Percentiles rank a stretch among this genome's conserved stretches.
These are phyloP conservation scores for Notolabrus celidotus DNA, from an alignment of 2,797 vertebrate species.

Conservation along the genomic window DNA sequence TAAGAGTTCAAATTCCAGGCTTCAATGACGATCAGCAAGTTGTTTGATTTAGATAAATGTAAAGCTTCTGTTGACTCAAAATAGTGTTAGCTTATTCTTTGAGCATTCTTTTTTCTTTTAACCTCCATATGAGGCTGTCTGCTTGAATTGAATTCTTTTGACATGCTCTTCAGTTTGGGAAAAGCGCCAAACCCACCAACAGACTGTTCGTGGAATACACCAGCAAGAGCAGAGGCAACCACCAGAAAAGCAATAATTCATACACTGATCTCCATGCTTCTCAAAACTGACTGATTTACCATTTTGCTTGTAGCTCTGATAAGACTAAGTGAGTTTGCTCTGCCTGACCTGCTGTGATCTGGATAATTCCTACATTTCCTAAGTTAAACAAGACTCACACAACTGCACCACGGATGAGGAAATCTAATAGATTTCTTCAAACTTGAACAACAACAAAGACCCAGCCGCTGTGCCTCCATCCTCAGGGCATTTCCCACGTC, in stretches of 20 bases:
- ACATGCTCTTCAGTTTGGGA: neutral
- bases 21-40: too few species aligned
- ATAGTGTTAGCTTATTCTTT: neutral
- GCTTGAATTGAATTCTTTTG: neutral
- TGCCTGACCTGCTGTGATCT: neutral
- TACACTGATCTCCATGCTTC: too few species aligned
- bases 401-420: neutral
- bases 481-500: conserved; percentile 67
- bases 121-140: neutral
- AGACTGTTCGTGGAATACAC: neutral
- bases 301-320: neutral
- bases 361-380: neutral
- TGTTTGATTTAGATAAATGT: too few species aligned
- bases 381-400: conserved; percentile 8
- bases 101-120: neutral
- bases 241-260: too few species aligned
- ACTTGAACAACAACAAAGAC: conserved; percentile 26
- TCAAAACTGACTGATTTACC: too few species aligned
- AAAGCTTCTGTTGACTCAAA: too few species aligned
- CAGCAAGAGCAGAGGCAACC: too few species aligned
- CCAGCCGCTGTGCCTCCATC: conserved; percentile 12
- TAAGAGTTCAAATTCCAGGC: neutral
- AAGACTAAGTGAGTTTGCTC: neutral
- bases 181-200: neutral
- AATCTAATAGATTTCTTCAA: conserved; percentile 14